Evolutionary conservation across 2,888 invertebrate species (phyloP), one percentile per base, ranked within the genome.

Genomic region (Litoditis marina): DNA sequence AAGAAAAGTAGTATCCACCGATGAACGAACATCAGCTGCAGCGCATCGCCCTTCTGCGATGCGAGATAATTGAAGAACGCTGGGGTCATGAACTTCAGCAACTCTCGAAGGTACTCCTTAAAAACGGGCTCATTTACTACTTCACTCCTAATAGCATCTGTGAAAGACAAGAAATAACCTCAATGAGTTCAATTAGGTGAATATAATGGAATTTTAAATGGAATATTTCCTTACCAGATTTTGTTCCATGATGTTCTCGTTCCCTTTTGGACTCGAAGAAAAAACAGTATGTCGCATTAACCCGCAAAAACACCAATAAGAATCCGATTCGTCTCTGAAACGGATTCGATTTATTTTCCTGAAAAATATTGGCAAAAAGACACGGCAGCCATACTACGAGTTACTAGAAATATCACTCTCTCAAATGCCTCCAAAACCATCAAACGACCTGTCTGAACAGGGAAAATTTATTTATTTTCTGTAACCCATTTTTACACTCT

Each of bases 1-100:
- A 94, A 92, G 84, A 94, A 94, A 87, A 94, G 84, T 65, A 94
- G 85, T 78, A 94, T 91, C 94, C 94, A 94, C 66, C 94, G 89
- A 84, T 94, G 94, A 76, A 92, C 92, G 83, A 94, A 94, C 25
- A 94, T 86, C 53, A 94, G 84, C 82, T 94, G 93, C 86, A 91
- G 88, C 0, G 81, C 92, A 84, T 94, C 93, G 3, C 71, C 70
- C 34, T 83, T 82, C 19, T 75, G 71, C 4, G 89, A 88, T 72
- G 89, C 87, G 16, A 94, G 86, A 84, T 94, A 92, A 57, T 88
- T 88, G 84, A 91, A 91, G 85, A 94, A 94, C 65, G 89, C 88
- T n/a, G 93, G 92, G 68, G 91, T 87, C 91, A 94, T 92, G 65
- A 94, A 86, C 77, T 91, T 87, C 67, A 94, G 89, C 68, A 94